Evolutionary conservation across 2,888 invertebrate genomes (phyloP).

Genomic region (Tineola bisselliella): DNA sequence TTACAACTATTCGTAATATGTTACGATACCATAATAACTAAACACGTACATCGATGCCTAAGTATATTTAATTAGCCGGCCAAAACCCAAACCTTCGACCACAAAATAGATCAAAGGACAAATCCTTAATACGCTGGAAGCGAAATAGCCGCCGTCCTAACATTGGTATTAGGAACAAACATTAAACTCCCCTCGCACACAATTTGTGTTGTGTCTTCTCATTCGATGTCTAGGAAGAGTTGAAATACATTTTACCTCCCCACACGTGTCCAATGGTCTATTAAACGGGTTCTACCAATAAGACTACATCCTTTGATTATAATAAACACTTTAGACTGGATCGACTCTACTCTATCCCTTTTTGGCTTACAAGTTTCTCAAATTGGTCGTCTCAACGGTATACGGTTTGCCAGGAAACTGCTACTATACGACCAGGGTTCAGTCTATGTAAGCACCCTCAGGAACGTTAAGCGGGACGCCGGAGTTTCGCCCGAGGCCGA

Average conservation of each 20-base stretch:
- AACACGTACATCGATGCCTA: neutral
- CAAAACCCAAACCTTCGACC: conserved; percentile 44
- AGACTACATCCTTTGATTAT: conserved; percentile 61
- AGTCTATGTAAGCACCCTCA: conserved; percentile 45
- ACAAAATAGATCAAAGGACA: conserved; percentile 59
- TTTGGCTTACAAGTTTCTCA: conserved; percentile 19
- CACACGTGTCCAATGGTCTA: conserved; percentile 27
- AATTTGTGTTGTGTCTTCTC: conserved; percentile 39
- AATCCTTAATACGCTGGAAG: conserved; percentile 55
- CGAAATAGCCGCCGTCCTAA: conserved; percentile 49
- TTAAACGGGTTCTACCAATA: conserved; percentile 14
- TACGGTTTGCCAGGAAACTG: conserved; percentile 52
- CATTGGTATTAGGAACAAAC: conserved; percentile 36
- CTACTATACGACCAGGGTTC: conserved; percentile 24
- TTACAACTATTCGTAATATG: neutral
- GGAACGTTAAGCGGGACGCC: conserved; percentile 49
- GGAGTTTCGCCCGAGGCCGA: conserved; percentile 58
- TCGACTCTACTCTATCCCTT: conserved; percentile 26
- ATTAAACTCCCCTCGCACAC: conserved; percentile 21
- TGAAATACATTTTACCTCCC: conserved; percentile 38
- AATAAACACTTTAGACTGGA: conserved; percentile 62
- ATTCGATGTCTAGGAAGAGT: conserved; percentile 24
- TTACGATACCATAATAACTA: neutral
- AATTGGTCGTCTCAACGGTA: conserved; percentile 30
- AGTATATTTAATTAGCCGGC: conserved; percentile 49